Evolutionary conservation across 2,113 vertebrate genomes (phyloP), one percentile per base, ranked within the genome.

Genomic region (Hyaena hyaena): DNA sequence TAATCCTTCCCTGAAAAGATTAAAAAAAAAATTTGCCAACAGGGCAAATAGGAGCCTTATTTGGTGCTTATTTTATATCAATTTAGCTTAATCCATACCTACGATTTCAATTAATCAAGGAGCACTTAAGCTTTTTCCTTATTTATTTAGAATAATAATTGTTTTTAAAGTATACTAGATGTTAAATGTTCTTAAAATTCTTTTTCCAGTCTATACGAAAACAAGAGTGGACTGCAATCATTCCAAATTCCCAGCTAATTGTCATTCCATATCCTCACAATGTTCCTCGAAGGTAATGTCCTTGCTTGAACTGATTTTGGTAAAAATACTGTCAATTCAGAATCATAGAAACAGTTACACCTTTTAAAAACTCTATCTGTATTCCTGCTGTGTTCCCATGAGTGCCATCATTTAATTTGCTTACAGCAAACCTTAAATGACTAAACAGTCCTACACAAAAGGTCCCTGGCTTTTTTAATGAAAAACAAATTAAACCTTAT

Each of bases 221-320:
- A 90, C 99, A 99, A 97, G 99, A 99, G 95, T 99, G 99, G 99
- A 99, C 99, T 2, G 99, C 99, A 89, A 99, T 99, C 98, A 99
- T 99, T 97, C 99, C 99, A 69, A 99, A 99, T 98, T 99, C 99
- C 53, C 99, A 99, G 98, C 99, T 99, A 7, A 99, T 99, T 33
- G 99, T 99, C 97, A 99, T 99, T 97, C 99, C 99, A 1, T 99
- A 99, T 98, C 99, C 99, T 73, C 99, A 99, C 68, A 93, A 99
- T 39, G 98, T 99, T 61, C 99, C 99, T 84, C 99, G 99, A 98
- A 99, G 99, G 99, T 99, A 99, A 98, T 26, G 5, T 71, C 39
- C 33, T 89, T 39, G 23, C 71, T 95, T 84, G 43, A 96, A 92
- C 88, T 96, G n/a, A 88, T 31, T 73, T 55, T 97, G 73, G 61